A percentile compares a stretch with the other conserved stretches of the same genome.
Evolutionary conservation across 2,888 invertebrate genomes (phyloP).

Genomic region (Zygaena filipendulae): DNA sequence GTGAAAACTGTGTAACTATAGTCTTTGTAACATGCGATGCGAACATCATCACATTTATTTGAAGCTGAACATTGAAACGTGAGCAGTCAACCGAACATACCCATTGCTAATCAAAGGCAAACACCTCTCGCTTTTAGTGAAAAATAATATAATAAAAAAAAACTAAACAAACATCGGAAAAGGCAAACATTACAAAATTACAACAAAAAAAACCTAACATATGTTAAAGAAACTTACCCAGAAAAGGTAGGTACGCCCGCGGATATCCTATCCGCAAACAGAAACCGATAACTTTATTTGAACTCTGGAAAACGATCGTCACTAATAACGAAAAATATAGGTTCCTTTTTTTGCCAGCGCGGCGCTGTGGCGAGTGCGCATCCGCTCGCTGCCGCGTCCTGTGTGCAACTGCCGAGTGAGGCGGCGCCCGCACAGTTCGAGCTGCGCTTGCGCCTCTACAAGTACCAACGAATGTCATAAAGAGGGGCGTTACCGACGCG

Average conservation of each 20-base stretch:
- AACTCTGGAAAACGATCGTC: slow-evolving; percentile 42
- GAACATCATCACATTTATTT: too few relatives aligned
- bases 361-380: slow-evolving; percentile 20
- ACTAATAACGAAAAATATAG: slow-evolving; percentile 23
- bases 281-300: slow-evolving; percentile 49
- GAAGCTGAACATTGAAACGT: too few relatives aligned
- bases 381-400: slow-evolving; percentile 29
- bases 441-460: slow-evolving; percentile 41
- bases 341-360: slow-evolving; percentile 19
- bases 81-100: too few relatives aligned
- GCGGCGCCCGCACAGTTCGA: slow-evolving; percentile 47
- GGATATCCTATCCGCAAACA: slow-evolving; percentile 51
- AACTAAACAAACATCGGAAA: slow-evolving; percentile 27
- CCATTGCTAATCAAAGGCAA: slow-evolving; percentile 42
- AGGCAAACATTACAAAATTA: slow-evolving; percentile 20
- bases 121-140: slow-evolving; percentile 17
- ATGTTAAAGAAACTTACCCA: slow-evolving; percentile 40
- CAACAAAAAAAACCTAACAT: slow-evolving; percentile 22
- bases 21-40: too few relatives aligned
- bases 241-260: slow-evolving; percentile 27
- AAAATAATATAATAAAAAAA: slow-evolving; percentile 19
- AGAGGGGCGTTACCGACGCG: slow-evolving; percentile 12
- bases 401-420: slow-evolving; percentile 37
- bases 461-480: too few relatives aligned
- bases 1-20: too few relatives aligned